Evolutionary conservation across 1,140 invertebrate genomes (phyloP).

Genomic region (Drosophila serrata): DNA sequence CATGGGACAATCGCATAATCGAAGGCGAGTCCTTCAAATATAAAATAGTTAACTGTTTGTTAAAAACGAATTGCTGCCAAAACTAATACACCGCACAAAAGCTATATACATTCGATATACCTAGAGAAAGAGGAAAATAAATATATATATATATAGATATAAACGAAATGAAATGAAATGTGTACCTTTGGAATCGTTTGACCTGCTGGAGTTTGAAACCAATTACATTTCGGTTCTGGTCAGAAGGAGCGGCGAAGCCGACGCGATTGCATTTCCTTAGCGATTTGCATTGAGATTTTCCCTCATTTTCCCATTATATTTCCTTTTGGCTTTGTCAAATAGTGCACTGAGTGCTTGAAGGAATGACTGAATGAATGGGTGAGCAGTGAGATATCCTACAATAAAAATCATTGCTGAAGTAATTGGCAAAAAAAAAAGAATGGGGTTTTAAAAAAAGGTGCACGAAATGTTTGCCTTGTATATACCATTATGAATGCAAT

Average conservation of each 20-base stretch:
- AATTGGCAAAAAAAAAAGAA: constrained; percentile 22
- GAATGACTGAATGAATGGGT: constrained; percentile 3
- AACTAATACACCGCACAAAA: constrained; percentile 24
- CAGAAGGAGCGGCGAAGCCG: not conserved
- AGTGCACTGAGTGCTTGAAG: not conserved
- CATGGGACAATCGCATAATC: constrained; percentile 26
- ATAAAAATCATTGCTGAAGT: constrained; percentile 25
- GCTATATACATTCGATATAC: constrained; percentile 3
- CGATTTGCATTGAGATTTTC: constrained; percentile 24
- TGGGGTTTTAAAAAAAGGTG: constrained; percentile 29
- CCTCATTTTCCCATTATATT: constrained; percentile 26
- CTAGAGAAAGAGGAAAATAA: constrained; percentile 14
- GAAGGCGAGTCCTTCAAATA: constrained; percentile 11
- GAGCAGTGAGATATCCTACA: not conserved
- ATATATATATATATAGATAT: constrained; percentile 22
- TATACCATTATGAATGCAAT: constrained; percentile 68
- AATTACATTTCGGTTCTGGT: constrained; percentile 30
- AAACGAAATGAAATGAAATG: constrained; percentile 35
- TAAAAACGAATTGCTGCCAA: constrained; percentile 49
- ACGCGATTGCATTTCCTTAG: constrained; percentile 20
- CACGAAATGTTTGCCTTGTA: constrained; percentile 64
- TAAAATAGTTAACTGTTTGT: constrained; percentile 38
- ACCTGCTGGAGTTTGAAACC: constrained; percentile 35
- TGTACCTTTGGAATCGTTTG: constrained; percentile 40
- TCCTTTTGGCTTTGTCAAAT: constrained; percentile 8